These are phyloP conservation scores for Melanotaenia pygmaea DNA, from an alignment of 2,797 vertebrate genomes.

Conservation along the genomic window DNA sequence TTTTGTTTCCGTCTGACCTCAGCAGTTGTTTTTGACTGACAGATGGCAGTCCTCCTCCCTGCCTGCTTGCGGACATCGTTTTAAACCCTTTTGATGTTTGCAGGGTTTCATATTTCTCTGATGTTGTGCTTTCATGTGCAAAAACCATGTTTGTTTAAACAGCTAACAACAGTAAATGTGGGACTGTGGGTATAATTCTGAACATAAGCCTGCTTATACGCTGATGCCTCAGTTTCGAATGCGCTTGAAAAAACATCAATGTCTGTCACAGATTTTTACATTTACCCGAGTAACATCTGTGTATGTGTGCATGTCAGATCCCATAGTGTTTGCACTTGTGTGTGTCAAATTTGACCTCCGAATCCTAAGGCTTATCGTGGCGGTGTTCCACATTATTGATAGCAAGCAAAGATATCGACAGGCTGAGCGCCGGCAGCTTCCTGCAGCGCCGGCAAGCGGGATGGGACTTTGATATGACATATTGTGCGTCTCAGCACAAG, in stretches of 20 bases:
- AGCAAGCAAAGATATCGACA: conserved; percentile 96
- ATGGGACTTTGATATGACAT: conserved; percentile 99
- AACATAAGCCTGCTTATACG: background rate
- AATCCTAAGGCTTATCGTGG: conserved; percentile 88
- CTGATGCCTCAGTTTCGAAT: conserved; percentile 29
- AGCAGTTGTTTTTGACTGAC: conserved; percentile 60
- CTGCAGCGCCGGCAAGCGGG: conserved; percentile 77
- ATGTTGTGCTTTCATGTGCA: conserved; percentile 16
- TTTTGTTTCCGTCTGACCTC: conserved; percentile 59
- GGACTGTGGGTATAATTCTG: conserved; percentile 24
- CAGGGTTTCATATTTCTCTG: conserved; percentile 28
- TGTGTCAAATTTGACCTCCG: conserved; percentile 86
- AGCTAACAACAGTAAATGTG: conserved; percentile 36
- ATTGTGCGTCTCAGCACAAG: conserved; percentile 99
- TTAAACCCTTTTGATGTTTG: conserved; percentile 53
- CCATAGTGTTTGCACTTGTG: conserved; percentile 47
- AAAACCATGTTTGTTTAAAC: conserved; percentile 22
- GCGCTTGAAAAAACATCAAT: conserved; percentile 45
- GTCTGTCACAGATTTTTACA: conserved; percentile 39
- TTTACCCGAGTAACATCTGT: conserved; percentile 32
- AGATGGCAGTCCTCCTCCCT: conserved; percentile 21
- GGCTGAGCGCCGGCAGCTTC: conserved; percentile 86
- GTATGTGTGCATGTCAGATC: conserved; percentile 22
- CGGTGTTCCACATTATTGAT: conserved; percentile 96
- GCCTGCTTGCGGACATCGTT: conserved; percentile 43